Base-by-base conservation (phyloP, 2,888 invertebrate species). In the Amiota communis region DNA sequence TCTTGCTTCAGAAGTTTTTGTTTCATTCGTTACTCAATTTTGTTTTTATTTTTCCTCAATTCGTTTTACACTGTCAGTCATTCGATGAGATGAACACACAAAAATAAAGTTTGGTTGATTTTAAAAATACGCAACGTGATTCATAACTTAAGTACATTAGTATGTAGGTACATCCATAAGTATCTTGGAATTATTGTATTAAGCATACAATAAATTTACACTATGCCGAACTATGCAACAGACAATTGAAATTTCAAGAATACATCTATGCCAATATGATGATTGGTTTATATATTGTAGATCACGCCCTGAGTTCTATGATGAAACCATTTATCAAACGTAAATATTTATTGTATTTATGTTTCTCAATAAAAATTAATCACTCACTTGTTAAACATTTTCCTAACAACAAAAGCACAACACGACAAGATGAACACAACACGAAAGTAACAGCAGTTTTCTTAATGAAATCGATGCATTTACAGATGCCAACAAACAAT, bases 81-180 rank as follows among this genome's bases (percentile, higher is more conserved):
- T 36, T 36, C 36, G 6, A 2, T 70, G 79, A 71, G 71, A 75
- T 81, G 80, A 82, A 82, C 73, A 81, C 73, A 81, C 84, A 82
- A 82, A 82, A 84, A 82, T 82, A 82, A 84, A 82, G 81, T 82
- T 83, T 71, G 71, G 68, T 48, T 75, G 17, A 49, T 71, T 80
- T 85, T 82, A 85, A 78, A 85, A 83, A 82, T 82, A 82, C 69
- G 76, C 70, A 75, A 76, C 74, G 77, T 83, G 82, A 83, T 83
- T 83, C 82, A 83, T 85, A 76, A 65, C 76, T 74, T 76, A 73
- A 76, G 79, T 78, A 76, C 77, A 77, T 84, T 36, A 36, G 36
- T 36, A 36, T 23, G 23, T 23, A 23, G n/a, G n/a, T 3, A 23
- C 23, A 23, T 23, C 23, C 1, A 23, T 36, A 6, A 36, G 8